Evolutionary conservation across 2,888 invertebrate species (phyloP).

Genomic region (Tenthredo notha): DNA sequence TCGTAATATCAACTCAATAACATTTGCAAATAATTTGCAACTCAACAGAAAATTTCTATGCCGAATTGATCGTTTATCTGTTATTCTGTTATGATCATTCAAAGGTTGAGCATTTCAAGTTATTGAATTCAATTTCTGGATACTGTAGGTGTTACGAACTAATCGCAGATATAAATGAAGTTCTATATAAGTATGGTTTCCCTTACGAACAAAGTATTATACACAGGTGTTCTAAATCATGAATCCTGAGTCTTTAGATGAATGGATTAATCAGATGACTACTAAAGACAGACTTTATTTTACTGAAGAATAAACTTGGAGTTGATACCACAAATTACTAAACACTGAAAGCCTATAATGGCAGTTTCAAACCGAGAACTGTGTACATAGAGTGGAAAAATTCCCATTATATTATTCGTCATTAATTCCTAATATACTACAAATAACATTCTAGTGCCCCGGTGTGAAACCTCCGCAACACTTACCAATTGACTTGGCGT

Average conservation of each 20-base stretch:
- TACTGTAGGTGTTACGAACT: background rate
- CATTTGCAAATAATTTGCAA: conserved; percentile 2
- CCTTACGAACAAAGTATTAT: background rate
- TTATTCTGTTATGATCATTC: background rate
- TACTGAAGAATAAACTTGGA: conserved; percentile 22
- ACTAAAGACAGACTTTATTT: background rate
- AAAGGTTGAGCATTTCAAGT: background rate
- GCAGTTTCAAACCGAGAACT: conserved; percentile 51
- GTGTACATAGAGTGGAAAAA: conserved; percentile 18
- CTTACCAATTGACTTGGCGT: conserved; percentile 50
- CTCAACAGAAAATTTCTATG: background rate
- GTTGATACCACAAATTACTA: conserved; percentile 57
- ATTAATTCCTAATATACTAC: conserved; percentile 8
- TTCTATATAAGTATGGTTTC: background rate
- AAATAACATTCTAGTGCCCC: conserved; percentile 36
- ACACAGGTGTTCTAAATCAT: background rate
- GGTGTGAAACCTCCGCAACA: conserved; percentile 53
- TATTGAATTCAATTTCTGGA: background rate
- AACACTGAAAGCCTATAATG: conserved; percentile 62
- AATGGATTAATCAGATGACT: background rate
- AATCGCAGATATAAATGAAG: background rate
- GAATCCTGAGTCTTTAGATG: background rate
- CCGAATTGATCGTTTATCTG: background rate
- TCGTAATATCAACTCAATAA: background rate
- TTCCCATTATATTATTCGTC: conserved; percentile 5